Base-by-base conservation (phyloP, 2,113 vertebrate species). In the Dinomys branickii region DNA sequence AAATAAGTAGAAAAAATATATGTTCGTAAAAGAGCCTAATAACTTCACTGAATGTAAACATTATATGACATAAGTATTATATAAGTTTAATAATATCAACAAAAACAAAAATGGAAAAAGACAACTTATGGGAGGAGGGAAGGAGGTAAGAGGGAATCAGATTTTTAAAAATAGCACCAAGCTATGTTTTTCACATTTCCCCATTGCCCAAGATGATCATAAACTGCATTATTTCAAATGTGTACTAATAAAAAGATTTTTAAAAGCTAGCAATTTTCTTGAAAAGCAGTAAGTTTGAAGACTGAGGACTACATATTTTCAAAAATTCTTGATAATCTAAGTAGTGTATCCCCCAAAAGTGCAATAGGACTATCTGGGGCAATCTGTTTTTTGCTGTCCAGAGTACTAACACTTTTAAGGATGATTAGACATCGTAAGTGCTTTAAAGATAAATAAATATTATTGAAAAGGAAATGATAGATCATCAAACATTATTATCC, bases 261-360 rank as follows among this genome's bases (percentile, higher is more conserved):
- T 61, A 24, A 59, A 59, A 59, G 13, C 61, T 63, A 63, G 14
- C 30, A 33, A 35, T 67, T 67, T 35, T 13, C n/a, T 67, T 99
- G 89, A 99, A 99, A 97, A 94, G 98, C 98, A 90, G 98, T 98
- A 81, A 97, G 97, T 1, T 85, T 98, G 85, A 99, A 99, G 61
- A 98, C 85, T 81, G 98, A 99, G 96, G 99, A 99, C 22, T 99
- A 99, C 91, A 93, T 98, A 0, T 98, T 98, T 7, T 98, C 98
- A 67, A 99, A 99, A 84, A 98, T 98, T 47, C 98, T 99, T 77
- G 98, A 98, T 59, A 99, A 98, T 93, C 98, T 99, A 24, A 98
- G 98, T 0, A 98, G 99, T 97, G 96, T 98, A 0, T 83, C 98
- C 0, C 22, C 89, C 17, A 98, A 98, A 94, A 91, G 88, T 94